These are phyloP conservation scores for Halcyon malimbica DNA, from an alignment of 2,113 vertebrate species.

Conservation along the genomic window DNA sequence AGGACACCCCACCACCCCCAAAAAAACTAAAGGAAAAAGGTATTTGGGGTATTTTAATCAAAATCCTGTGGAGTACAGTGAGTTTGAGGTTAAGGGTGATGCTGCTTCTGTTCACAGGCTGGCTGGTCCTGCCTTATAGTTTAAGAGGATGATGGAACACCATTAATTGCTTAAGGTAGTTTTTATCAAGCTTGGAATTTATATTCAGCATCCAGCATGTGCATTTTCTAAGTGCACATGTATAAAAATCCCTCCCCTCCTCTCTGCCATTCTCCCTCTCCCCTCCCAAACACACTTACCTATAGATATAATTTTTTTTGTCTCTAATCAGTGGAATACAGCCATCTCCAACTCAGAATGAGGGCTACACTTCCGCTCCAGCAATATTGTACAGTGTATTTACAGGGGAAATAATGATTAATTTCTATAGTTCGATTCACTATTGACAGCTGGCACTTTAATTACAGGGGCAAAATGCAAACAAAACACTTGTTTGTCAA, in stretches of 20 bases:
- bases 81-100: neutral
- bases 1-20: neutral
- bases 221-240: neutral
- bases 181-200: neutral
- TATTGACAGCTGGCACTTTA: neutral
- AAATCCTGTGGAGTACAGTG: neutral
- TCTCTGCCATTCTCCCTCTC: neutral
- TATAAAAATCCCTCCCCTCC: neutral
- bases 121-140: neutral
- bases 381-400: neutral
- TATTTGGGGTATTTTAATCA: neutral
- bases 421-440: neutral
- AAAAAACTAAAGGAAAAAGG: neutral
- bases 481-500: slow-evolving; percentile 2
- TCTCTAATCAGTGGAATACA: neutral
- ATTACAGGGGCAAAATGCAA: neutral
- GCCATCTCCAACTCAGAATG: neutral
- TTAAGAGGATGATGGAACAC: neutral
- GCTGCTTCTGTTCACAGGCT: neutral
- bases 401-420: neutral
- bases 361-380: neutral
- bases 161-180: neutral
- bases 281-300: neutral
- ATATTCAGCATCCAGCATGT: neutral
- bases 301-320: neutral